phyloP scores from a whole-genome alignment of 1,140 invertebrate genomes.

The Procambarus virginalis region DNA sequence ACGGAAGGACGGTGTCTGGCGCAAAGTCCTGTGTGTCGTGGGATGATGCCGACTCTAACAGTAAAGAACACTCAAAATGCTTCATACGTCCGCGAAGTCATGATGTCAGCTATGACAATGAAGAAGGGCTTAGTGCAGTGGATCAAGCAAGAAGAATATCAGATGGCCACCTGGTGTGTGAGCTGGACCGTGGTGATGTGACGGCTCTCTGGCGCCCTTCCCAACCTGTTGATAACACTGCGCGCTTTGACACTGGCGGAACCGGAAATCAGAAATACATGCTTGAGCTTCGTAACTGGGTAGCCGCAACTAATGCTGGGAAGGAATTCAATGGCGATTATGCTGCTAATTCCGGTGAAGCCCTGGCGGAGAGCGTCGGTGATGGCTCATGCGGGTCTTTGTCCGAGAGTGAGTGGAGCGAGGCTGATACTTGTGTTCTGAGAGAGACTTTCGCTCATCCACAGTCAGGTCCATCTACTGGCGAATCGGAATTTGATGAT shows the following conservation, averaged over 20 bases:
- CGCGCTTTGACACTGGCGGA: not conserved
- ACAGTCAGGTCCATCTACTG: not conserved
- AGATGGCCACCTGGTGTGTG: constrained; percentile 3
- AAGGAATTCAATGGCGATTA: not conserved
- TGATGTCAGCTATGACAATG: not conserved
- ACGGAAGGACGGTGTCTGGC: not conserved
- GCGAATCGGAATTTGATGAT: not conserved
- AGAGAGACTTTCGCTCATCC: not conserved
- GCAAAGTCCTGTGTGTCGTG: not conserved
- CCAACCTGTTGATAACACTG: not conserved
- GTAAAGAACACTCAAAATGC: not conserved
- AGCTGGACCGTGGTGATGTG: not conserved
- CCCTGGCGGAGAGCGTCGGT: not conserved
- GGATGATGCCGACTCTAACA: not conserved
- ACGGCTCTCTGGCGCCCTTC: not conserved
- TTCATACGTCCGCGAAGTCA: not conserved
- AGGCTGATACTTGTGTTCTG: constrained; percentile 45
- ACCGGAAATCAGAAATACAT: constrained; percentile 15
- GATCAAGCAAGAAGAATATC: not conserved
- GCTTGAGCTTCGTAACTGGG: not conserved
- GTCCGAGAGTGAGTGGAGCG: constrained; percentile 44
- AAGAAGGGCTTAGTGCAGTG: not conserved
- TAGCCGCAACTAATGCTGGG: not conserved
- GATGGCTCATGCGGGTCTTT: not conserved
- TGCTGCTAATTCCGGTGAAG: not conserved